phyloP scores from a whole-genome alignment of 2,797 vertebrate genomes.

The Thaleichthys pacificus region DNA sequence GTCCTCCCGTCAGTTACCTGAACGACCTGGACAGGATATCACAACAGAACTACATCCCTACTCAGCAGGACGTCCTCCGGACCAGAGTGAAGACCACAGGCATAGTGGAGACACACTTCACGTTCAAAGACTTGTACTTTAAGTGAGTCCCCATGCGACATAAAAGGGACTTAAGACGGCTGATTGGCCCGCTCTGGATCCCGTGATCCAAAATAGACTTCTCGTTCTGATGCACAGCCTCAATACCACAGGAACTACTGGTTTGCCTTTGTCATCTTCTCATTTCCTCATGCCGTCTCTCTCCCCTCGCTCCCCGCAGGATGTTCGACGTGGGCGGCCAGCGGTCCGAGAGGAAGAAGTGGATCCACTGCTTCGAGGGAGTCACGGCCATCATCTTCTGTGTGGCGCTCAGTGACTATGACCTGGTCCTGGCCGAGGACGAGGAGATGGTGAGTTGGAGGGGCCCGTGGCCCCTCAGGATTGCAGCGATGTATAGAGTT shows the following conservation, averaged over 20 bases:
- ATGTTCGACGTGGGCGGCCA: slow-evolving; percentile 91
- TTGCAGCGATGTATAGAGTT: no score
- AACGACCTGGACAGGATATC: slow-evolving; percentile 90
- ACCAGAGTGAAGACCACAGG: slow-evolving; percentile 88
- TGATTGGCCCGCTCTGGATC: background rate
- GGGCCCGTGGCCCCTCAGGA: background rate
- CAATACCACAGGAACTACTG: no score
- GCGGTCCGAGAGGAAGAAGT: slow-evolving; percentile 86
- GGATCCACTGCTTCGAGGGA: slow-evolving; percentile 90
- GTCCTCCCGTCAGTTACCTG: slow-evolving; percentile 77
- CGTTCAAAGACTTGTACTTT: slow-evolving; percentile 89
- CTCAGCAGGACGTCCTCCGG: slow-evolving; percentile 86
- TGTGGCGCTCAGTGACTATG: slow-evolving; percentile 87
- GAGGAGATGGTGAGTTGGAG: slow-evolving; percentile 83
- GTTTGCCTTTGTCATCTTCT: background rate
- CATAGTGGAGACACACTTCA: slow-evolving; percentile 89
- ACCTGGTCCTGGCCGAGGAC: slow-evolving; percentile 87
- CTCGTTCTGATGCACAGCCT: background rate
- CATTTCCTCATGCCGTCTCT: background rate
- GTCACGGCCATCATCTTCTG: slow-evolving; percentile 90
- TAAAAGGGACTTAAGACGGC: background rate
- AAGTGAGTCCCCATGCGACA: slow-evolving; percentile 73
- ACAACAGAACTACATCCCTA: slow-evolving; percentile 82
- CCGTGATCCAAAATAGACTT: no score
- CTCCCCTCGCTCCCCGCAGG: slow-evolving; percentile 54